phyloP scores from a whole-genome alignment of 2,113 vertebrate genomes.

The Arvicanthis niloticus region DNA sequence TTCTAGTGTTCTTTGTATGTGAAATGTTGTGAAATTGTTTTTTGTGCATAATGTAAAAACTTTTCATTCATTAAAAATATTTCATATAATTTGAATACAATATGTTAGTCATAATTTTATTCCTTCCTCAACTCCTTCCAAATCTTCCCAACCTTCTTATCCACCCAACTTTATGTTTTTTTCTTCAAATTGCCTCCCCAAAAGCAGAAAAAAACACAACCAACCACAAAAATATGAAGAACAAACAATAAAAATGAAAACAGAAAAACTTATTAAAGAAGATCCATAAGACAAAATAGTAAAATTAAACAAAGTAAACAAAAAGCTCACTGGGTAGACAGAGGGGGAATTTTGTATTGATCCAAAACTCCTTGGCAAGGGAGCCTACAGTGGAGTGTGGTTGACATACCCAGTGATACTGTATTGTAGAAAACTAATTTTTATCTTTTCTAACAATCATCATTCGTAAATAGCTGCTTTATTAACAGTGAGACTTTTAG shows the following conservation, averaged over 20 bases:
- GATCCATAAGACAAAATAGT: neutral
- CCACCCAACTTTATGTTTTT: neutral
- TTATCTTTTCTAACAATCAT: neutral
- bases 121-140: too few species aligned
- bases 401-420: neutral
- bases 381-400: neutral
- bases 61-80: neutral
- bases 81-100: neutral
- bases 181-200: neutral
- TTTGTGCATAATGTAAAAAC: neutral
- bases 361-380: neutral
- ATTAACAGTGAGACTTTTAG: neutral
- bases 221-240: neutral
- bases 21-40: neutral
- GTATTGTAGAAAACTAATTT: neutral
- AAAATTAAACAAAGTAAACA: neutral
- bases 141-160: neutral
- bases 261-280: neutral
- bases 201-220: neutral
- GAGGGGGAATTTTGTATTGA: neutral
- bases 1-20: neutral
- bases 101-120: neutral
- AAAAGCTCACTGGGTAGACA: neutral
- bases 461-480: neutral
- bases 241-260: neutral